phyloP scores from a whole-genome alignment of 2,888 invertebrate species.

The Caenorhabditis imperialis region DNA sequence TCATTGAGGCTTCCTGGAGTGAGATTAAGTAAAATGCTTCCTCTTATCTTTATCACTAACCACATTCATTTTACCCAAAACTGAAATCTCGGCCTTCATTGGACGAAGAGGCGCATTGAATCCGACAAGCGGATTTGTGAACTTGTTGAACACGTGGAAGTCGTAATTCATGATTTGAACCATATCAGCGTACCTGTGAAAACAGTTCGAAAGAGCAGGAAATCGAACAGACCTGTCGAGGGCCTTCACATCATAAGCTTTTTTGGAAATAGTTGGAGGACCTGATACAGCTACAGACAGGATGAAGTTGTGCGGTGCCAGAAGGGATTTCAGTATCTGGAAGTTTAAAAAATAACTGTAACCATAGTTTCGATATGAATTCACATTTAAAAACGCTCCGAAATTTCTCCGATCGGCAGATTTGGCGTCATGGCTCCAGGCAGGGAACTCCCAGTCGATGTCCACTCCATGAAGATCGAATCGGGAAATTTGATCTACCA shows the following conservation, averaged over 20 bases:
- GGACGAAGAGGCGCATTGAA: constrained; percentile 88
- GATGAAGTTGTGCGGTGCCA: constrained; percentile 26
- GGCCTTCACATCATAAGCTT: constrained; percentile 86
- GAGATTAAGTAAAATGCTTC: too few relatives aligned
- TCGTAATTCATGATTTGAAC: constrained; percentile 94
- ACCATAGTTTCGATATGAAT: background rate
- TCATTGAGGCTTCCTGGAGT: constrained; percentile 84
- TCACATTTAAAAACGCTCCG: constrained; percentile 57
- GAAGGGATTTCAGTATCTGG: constrained; percentile 59
- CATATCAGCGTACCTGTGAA: constrained; percentile 85
- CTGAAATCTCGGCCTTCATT: constrained; percentile 59
- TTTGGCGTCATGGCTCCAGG: constrained; percentile 69
- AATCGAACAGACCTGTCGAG: constrained; percentile 78
- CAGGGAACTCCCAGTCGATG: constrained; percentile 77
- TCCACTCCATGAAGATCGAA: constrained; percentile 70
- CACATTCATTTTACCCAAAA: constrained; percentile 70
- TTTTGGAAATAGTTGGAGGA: constrained; percentile 85
- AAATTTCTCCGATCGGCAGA: constrained; percentile 60
- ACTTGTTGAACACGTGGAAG: constrained; percentile 84
- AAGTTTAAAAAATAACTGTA: constrained; percentile 9
- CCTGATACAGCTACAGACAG: constrained; percentile 82
- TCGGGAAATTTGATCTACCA: constrained; percentile 21
- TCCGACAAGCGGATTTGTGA: constrained; percentile 87
- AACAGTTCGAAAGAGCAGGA: background rate
- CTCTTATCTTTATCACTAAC: constrained; percentile 46